Evolutionary conservation across 64 coral and sea anemone genomes (phyloP).

Genomic region (Astreopora myriophthalma): DNA sequence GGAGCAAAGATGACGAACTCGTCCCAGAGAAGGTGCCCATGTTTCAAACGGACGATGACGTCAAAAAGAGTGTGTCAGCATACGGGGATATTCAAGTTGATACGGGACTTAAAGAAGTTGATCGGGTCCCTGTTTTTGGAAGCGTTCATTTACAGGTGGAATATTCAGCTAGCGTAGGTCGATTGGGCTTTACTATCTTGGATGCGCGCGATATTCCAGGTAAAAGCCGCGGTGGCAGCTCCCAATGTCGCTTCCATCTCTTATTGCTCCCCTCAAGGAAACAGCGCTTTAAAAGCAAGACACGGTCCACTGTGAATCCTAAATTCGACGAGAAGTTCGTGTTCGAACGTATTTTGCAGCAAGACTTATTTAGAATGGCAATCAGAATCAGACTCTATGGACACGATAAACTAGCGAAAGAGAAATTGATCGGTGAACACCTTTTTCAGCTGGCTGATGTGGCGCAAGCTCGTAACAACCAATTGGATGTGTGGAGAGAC

Average conservation of each 20-base stretch:
- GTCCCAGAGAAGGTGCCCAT: neutral
- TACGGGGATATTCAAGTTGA: constrained; percentile 61
- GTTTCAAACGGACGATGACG: constrained; percentile 20
- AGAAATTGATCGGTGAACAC: constrained; percentile 73
- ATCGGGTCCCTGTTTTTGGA: constrained; percentile 40
- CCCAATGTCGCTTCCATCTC: constrained; percentile 75
- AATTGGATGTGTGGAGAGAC: constrained; percentile 83
- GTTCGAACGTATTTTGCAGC: constrained; percentile 80
- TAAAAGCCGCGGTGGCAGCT: constrained; percentile 69
- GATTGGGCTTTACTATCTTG: constrained; percentile 70
- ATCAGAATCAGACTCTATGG: constrained; percentile 80
- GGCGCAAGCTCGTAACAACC: constrained; percentile 44
- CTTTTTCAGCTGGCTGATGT: constrained; percentile 80
- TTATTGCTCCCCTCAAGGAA: constrained; percentile 66
- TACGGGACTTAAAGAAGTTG: neutral
- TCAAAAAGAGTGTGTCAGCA: constrained; percentile 53
- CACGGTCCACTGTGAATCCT: constrained; percentile 63
- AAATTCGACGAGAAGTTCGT: constrained; percentile 86
- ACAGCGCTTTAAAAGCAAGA: constrained; percentile 89
- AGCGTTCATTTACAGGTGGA: constrained; percentile 63
- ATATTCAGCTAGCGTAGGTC: constrained; percentile 71
- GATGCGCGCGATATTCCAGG: constrained; percentile 72
- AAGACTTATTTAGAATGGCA: constrained; percentile 87
- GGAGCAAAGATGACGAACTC: neutral
- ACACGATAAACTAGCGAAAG: constrained; percentile 79